Evolutionary conservation across 1,140 invertebrate genomes (phyloP).

Genomic region (Bombus affinis): DNA sequence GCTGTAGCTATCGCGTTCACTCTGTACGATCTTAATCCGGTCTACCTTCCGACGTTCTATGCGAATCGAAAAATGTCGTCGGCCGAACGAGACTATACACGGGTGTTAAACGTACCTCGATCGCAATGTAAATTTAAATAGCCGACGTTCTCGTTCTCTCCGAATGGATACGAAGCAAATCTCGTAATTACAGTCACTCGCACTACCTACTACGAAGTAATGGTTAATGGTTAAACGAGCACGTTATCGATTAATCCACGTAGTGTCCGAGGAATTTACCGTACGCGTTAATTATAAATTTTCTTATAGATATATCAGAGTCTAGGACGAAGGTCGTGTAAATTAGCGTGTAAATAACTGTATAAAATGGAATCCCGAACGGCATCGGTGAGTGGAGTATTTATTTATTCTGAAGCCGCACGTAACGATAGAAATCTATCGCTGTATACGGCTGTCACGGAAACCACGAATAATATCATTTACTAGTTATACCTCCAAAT

Average conservation of each 20-base stretch:
- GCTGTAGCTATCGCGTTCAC: neutral
- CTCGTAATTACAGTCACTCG: neutral
- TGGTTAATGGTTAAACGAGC: slow-evolving; percentile 1
- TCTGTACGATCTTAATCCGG: neutral
- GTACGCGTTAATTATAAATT: slow-evolving; percentile 3
- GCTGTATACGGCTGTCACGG: neutral
- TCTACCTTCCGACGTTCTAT: neutral
- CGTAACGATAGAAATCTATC: neutral
- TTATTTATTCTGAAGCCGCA: slow-evolving; percentile 43
- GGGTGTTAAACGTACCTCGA: neutral
- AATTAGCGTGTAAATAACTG: slow-evolving; percentile 82
- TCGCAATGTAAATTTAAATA: neutral
- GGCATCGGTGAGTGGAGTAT: slow-evolving; percentile 22
- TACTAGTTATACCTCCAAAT: neutral
- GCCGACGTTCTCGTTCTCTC: too few relatives aligned
- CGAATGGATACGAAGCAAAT: too few relatives aligned
- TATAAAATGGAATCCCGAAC: slow-evolving; percentile 71
- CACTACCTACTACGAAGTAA: neutral
- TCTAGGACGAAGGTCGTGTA: slow-evolving; percentile 70
- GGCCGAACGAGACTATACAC: too few relatives aligned
- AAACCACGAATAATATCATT: neutral
- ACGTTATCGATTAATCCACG: slow-evolving; percentile 21
- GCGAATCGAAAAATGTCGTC: neutral
- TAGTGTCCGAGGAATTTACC: slow-evolving; percentile 2
- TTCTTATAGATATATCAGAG: slow-evolving; percentile 28